Percentiles rank a stretch among this genome's conserved stretches.
These are phyloP conservation scores for Falco punctatus DNA, from an alignment of 2,113 vertebrate species.

Conservation along the genomic window DNA sequence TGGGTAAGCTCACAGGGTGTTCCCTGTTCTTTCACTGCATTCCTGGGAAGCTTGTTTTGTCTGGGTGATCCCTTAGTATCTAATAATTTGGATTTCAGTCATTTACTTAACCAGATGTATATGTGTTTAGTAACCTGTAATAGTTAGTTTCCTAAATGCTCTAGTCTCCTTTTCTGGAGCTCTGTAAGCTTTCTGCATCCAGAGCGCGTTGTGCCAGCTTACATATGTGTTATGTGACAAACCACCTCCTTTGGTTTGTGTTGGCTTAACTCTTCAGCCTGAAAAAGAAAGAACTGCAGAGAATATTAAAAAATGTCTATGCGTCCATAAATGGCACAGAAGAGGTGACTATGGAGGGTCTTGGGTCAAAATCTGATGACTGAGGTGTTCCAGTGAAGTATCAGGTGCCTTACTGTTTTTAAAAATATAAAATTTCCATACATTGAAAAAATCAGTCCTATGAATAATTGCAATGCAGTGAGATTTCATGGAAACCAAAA, in stretches of 20 bases:
- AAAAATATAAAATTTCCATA: background rate
- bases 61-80: background rate
- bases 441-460: background rate
- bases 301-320: background rate
- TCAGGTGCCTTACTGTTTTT: background rate
- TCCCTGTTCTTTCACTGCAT: background rate
- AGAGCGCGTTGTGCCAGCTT: background rate
- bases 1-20: background rate
- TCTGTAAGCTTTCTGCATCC: background rate
- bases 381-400: background rate
- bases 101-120: background rate
- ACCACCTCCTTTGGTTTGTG: background rate
- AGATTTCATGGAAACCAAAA: background rate
- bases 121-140: background rate
- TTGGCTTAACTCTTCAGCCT: background rate
- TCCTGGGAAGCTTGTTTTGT: background rate
- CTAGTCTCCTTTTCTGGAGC: background rate
- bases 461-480: background rate
- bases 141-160: background rate
- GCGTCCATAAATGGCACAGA: background rate
- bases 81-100: background rate
- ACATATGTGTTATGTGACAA: constrained; percentile 5
- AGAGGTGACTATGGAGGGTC: background rate
- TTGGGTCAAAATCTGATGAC: background rate
- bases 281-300: background rate